Evolutionary conservation across 2,113 vertebrate genomes (phyloP).

Genomic region (Antechinus flavipes): DNA sequence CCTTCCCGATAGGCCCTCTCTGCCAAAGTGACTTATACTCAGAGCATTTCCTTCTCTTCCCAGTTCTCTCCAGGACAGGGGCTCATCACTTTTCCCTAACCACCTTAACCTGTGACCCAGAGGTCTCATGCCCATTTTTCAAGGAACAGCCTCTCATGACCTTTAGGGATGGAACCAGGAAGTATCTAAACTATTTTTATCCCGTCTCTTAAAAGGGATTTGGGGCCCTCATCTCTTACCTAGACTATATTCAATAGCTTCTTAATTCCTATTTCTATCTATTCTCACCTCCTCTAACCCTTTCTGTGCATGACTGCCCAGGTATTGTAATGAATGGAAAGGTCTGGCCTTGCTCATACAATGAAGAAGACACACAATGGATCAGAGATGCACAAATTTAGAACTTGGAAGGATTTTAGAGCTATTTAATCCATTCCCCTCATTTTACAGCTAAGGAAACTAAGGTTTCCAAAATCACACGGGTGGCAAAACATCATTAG

Average conservation of each 20-base stretch:
- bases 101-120: neutral
- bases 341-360: neutral
- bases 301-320: neutral
- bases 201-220: neutral
- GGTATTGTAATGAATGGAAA: neutral
- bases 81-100: too few relatives aligned
- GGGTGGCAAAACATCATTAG: neutral
- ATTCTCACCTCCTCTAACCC: neutral
- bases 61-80: neutral
- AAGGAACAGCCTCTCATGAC: neutral
- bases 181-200: neutral
- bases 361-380: neutral
- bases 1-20: neutral
- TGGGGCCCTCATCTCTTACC: neutral
- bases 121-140: neutral
- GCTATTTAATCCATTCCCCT: neutral
- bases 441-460: neutral
- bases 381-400: neutral
- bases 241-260: neutral
- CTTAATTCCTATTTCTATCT: neutral
- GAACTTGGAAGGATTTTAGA: too few relatives aligned
- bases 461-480: neutral
- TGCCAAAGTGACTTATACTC: neutral
- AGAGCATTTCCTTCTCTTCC: neutral
- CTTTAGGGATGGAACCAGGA: neutral